Conservation (phyloP, 1,140 invertebrate genomes). For the Coenobita brevimanus region DNA sequence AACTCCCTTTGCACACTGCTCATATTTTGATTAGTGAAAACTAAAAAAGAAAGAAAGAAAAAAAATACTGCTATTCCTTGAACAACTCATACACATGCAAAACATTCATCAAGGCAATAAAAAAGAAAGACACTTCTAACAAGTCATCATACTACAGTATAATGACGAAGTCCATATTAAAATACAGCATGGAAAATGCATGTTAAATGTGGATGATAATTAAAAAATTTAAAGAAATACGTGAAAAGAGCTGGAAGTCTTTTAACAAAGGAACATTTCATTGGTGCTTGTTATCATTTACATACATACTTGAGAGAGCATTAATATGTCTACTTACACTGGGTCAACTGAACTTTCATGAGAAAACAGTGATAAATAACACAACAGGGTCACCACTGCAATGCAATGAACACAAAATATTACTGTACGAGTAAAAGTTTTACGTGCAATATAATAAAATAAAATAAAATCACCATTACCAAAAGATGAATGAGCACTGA, state of each 20-base stretch:
- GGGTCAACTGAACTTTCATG: neutral
- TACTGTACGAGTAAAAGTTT: slow-evolving; percentile 4
- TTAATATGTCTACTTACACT: slow-evolving; percentile 16
- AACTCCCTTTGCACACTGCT: slow-evolving; percentile 41
- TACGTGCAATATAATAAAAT: slow-evolving; percentile 25
- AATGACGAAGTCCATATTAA: no score
- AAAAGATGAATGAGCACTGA: neutral
- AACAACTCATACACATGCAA: slow-evolving; percentile 17
- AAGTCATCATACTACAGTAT: neutral
- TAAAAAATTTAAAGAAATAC: no score
- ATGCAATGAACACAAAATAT: slow-evolving; percentile 23
- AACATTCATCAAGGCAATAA: no score
- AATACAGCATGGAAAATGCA: no score
- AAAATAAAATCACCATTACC: slow-evolving; percentile 18
- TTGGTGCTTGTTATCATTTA: no score
- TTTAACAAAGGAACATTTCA: no score
- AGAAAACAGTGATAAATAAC: neutral
- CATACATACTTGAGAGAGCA: slow-evolving; percentile 20
- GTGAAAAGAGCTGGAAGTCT: no score
- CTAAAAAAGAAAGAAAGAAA: neutral
- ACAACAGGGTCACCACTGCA: slow-evolving; percentile 15
- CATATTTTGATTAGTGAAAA: slow-evolving; percentile 43
- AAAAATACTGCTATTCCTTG: slow-evolving; percentile 17
- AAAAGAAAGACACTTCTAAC: slow-evolving; percentile 35
- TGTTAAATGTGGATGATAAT: no score